Conservation (phyloP, 2,888 invertebrate genomes). For the Buathra laborator region DNA sequence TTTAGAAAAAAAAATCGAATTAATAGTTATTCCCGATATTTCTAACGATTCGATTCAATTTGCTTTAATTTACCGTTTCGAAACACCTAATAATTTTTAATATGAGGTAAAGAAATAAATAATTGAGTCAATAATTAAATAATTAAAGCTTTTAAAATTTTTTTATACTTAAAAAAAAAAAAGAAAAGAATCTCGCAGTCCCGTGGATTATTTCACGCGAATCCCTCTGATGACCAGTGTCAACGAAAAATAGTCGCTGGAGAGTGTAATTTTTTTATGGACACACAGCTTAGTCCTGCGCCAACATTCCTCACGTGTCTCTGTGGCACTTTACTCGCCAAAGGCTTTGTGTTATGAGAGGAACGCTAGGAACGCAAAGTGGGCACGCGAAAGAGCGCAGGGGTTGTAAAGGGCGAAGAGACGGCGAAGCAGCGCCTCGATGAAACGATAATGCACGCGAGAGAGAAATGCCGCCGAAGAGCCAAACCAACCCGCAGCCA, state of each 20-base stretch:
- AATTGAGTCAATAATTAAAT: neutral
- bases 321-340: constrained; percentile 14
- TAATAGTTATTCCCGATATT: no score
- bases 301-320: constrained; percentile 21
- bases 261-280: neutral
- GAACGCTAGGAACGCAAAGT: constrained; percentile 13
- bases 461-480: constrained; percentile 56
- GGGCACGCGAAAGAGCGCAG: constrained; percentile 20
- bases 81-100: no score
- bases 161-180: neutral
- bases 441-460: constrained; percentile 67
- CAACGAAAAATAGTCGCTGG: neutral
- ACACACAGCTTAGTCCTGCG: neutral
- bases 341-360: constrained; percentile 46
- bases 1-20: no score
- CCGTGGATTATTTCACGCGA: neutral
- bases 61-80: no score
- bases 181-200: no score
- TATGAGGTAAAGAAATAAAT: no score
- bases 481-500: constrained; percentile 18
- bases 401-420: constrained; percentile 47
- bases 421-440: constrained; percentile 46
- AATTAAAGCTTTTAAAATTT: neutral
- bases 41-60: no score
- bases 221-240: neutral